phyloP scores from a whole-genome alignment of 2,113 vertebrate species.

The Ictalurus punctatus region DNA sequence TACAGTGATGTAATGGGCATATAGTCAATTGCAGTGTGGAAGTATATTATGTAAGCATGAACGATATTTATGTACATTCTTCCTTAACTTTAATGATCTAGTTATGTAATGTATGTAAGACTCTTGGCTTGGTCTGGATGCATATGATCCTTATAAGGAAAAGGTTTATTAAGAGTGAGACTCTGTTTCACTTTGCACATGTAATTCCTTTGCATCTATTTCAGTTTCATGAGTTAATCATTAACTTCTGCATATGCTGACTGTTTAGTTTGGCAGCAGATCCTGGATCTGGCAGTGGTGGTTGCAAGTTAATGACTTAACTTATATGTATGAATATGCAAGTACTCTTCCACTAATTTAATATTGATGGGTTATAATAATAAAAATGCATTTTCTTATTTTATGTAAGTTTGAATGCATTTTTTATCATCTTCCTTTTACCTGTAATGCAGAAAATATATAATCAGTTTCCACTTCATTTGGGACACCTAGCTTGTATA shows the following conservation, averaged over 20 bases:
- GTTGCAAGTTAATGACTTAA: neutral
- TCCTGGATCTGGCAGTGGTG: neutral
- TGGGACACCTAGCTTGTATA: neutral
- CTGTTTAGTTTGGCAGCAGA: neutral
- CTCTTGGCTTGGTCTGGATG: neutral
- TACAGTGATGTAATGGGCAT: neutral
- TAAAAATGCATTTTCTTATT: neutral
- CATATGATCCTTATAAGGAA: neutral
- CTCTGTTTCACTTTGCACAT: neutral
- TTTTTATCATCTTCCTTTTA: neutral
- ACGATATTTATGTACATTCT: neutral
- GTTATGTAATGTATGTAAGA: neutral
- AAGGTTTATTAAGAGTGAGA: neutral
- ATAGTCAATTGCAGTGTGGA: neutral
- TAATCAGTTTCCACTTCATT: neutral
- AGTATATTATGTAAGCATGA: neutral
- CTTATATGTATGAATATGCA: neutral
- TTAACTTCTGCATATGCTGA: neutral
- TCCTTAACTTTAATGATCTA: neutral
- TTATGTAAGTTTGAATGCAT: neutral
- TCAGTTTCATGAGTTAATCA: neutral
- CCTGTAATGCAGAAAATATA: neutral
- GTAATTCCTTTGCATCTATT: neutral
- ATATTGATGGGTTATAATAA: neutral
- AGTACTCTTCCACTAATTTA: neutral